Evolutionary conservation across 2,888 invertebrate species (phyloP), one percentile per base, ranked within the genome.

Genomic region (Lasiommata megera): DNA sequence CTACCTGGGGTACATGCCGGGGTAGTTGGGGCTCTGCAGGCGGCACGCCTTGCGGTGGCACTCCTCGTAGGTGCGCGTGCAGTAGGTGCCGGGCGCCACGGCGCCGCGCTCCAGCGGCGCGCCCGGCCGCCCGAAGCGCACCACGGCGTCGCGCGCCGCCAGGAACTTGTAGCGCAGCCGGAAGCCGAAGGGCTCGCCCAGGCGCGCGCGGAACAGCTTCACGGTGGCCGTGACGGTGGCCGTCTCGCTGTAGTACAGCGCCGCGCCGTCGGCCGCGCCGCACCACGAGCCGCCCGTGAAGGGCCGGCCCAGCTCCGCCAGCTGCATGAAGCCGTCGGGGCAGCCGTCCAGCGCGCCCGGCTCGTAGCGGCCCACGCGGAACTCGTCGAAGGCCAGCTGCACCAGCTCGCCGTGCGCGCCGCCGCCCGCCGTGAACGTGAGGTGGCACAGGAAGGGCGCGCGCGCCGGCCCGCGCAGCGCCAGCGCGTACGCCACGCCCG

Each of bases 261-360:
- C 96, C 34, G 94, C 94, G 60, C 95, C 95, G 28, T 94, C 94
- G 44, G 96, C 95, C 56, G 94, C 92, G 57, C 97, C 97, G 82
- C 97, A 97, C 97, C 97, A 97, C 16, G 96, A 96, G 62, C 97
- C 97, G 43, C 96, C 97, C 28, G 96, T 96, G 88, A 96, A 96
- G 12, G 96, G 96, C 40, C 96, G 93, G 16, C 96, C 96, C 68
- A 96, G 92, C 88, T 97, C 97, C 71, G 96, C 95, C 67, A 96
- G 92, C 90, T 96, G 95, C 94, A 97, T 95, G 86, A 95, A 96
- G 52, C 97, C 97, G 79, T 96, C 96, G 11, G 96, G 96, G 80
- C 97, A 97, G 68, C 96, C 96, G 73, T 95, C 94, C 54, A 82
- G 79, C 47, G 94, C 93, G 62, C 93, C 93, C 52, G 94, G 89